Evolutionary conservation across 2,797 vertebrate genomes (phyloP).

Genomic region (Anas georgica): DNA sequence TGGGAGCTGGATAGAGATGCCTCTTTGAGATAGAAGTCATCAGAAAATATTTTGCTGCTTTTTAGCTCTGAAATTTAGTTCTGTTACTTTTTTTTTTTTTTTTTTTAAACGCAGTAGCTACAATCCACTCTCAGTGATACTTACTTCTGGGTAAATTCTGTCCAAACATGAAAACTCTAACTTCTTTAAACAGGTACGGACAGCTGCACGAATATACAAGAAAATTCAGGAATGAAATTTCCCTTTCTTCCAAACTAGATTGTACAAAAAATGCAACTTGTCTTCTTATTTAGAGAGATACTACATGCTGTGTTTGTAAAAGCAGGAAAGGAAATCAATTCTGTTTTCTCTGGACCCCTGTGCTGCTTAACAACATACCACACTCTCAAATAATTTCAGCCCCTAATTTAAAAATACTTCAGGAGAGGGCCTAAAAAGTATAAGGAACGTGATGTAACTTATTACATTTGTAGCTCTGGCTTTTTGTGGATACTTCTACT

Average conservation of each 20-base stretch:
- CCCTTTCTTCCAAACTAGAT: neutral
- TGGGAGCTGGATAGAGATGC: neutral
- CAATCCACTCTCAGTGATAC: neutral
- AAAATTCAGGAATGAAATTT: neutral
- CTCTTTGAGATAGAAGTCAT: neutral
- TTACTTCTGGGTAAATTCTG: neutral
- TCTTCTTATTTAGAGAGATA: neutral
- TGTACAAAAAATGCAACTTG: neutral
- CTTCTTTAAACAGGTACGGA: neutral
- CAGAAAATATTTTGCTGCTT: neutral
- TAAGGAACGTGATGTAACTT: neutral
- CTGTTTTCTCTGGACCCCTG: neutral
- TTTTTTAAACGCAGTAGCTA: neutral
- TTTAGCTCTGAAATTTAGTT: neutral
- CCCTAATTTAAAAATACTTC: neutral
- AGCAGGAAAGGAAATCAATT: conserved; percentile 1
- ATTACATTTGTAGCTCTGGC: neutral
- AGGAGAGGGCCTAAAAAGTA: neutral
- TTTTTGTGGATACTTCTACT: neutral
- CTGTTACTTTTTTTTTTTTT: neutral
- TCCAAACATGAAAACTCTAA: neutral
- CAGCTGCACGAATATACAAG: neutral
- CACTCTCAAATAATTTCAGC: neutral
- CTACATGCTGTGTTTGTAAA: neutral
- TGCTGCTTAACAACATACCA: neutral